Conservation (phyloP, 2,113 vertebrate genomes). For the Bos taurus region DNA sequence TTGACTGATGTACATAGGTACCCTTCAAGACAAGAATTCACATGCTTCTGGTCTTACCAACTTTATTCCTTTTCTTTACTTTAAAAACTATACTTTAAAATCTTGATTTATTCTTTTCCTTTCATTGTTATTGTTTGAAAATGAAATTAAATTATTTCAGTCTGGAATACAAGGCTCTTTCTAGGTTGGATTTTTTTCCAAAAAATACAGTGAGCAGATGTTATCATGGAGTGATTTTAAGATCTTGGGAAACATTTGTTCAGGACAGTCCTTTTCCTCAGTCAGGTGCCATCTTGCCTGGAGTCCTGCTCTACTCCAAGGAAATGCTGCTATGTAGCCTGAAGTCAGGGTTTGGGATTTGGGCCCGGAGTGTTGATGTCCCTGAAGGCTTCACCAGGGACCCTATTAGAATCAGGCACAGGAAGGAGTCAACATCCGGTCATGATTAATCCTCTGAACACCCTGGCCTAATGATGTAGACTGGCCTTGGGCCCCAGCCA, state of each 20-base stretch:
- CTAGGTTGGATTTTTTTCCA: not conserved
- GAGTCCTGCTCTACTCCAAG: not conserved
- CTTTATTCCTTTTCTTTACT: not conserved
- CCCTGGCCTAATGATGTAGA: slow-evolving; percentile 20
- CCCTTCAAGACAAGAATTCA: not conserved
- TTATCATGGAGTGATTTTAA: not conserved
- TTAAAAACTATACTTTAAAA: slow-evolving; percentile 1
- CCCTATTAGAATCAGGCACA: not conserved
- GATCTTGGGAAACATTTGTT: not conserved
- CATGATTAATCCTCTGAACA: slow-evolving; percentile 63
- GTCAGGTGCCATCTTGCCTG: not conserved
- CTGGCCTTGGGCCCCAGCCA: slow-evolving; percentile 44
- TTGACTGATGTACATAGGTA: not conserved
- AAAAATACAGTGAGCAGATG: not conserved
- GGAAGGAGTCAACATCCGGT: slow-evolving; percentile 43
- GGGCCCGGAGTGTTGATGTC: slow-evolving; percentile 8
- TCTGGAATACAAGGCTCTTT: not conserved
- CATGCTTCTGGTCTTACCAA: not conserved
- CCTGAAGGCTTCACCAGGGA: not conserved
- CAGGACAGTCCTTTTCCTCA: not conserved
- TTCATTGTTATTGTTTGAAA: not conserved
- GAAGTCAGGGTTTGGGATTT: not conserved
- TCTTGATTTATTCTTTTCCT: not conserved
- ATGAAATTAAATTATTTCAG: not conserved
- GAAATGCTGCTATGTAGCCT: not conserved